These are phyloP conservation scores for Drosophila mercatorum DNA, from an alignment of 2,888 invertebrate species.

Conservation along the genomic window DNA sequence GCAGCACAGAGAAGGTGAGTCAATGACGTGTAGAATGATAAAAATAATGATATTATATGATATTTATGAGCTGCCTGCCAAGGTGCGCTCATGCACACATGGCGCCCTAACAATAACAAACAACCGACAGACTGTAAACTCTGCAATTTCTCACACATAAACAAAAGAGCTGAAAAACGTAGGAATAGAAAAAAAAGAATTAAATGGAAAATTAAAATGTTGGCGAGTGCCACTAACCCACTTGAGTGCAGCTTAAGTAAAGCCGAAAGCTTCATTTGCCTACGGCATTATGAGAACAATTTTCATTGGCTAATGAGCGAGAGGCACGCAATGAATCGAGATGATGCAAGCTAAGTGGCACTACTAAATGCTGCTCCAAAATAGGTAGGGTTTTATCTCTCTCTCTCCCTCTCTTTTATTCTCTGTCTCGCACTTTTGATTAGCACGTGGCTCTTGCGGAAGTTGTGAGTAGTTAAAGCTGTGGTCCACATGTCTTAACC, in stretches of 20 bases:
- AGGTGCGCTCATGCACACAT: constrained; percentile 44
- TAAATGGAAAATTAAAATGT: constrained; percentile 27
- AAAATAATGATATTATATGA: constrained; percentile 18
- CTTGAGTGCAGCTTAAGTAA: constrained; percentile 52
- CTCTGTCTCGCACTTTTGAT: background rate
- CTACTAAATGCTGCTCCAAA: constrained; percentile 25
- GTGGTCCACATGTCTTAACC: constrained; percentile 75
- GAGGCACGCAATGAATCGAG: constrained; percentile 59
- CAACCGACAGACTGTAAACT: constrained; percentile 21
- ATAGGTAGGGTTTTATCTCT: constrained; percentile 8
- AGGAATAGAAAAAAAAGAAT: constrained; percentile 5
- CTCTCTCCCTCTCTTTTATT: background rate
- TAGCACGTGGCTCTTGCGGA: constrained; percentile 71
- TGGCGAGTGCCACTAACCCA: constrained; percentile 76
- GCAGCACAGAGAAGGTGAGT: constrained; percentile 83
- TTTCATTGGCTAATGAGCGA: constrained; percentile 57
- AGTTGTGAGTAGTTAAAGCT: constrained; percentile 56
- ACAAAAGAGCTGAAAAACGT: constrained; percentile 49
- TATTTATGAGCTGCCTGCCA: constrained; percentile 59
- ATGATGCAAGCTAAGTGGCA: constrained; percentile 43
- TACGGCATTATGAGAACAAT: constrained; percentile 44
- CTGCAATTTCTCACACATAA: constrained; percentile 67
- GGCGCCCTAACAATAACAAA: constrained; percentile 60
- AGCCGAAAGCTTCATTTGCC: constrained; percentile 66
- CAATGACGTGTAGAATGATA: background rate